A percentile compares a stretch with the other conserved stretches of the same genome.
Conservation (phyloP, 92 coral and sea anemone species). For the Diadumene lineata region DNA sequence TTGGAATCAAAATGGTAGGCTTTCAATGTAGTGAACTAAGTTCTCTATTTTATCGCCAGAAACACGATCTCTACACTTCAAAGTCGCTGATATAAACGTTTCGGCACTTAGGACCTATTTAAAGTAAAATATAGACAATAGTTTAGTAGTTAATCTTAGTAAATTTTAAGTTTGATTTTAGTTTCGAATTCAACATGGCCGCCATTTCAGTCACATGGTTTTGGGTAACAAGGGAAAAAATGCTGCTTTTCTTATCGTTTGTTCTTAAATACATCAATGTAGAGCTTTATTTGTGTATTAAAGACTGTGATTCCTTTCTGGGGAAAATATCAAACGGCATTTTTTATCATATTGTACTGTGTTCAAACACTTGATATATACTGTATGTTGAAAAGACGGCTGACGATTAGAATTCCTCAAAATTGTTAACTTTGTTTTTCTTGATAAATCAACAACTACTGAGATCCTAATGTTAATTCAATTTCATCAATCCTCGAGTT, state of each 20-base stretch:
- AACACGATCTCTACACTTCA: not conserved
- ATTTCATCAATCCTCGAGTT: no score
- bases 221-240: not conserved
- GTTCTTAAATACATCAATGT: not conserved
- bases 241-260: not conserved
- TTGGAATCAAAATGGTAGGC: slow-evolving; percentile 79
- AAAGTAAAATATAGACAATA: not conserved
- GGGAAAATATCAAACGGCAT: no score
- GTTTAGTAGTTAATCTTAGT: not conserved
- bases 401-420: no score
- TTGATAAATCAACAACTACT: no score
- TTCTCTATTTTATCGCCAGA: not conserved
- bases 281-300: not conserved
- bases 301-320: no score
- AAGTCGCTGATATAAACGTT: not conserved
- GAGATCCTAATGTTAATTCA: no score
- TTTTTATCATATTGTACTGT: no score
- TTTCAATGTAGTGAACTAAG: not conserved
- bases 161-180: slow-evolving; percentile 5
- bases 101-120: not conserved
- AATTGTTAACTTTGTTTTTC: no score
- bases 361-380: no score
- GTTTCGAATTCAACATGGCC: slow-evolving; percentile 26
- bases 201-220: slow-evolving; percentile 25
- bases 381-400: no score